Base-by-base conservation (phyloP, 2,888 invertebrate species). In the Hydriomena furcata region DNA sequence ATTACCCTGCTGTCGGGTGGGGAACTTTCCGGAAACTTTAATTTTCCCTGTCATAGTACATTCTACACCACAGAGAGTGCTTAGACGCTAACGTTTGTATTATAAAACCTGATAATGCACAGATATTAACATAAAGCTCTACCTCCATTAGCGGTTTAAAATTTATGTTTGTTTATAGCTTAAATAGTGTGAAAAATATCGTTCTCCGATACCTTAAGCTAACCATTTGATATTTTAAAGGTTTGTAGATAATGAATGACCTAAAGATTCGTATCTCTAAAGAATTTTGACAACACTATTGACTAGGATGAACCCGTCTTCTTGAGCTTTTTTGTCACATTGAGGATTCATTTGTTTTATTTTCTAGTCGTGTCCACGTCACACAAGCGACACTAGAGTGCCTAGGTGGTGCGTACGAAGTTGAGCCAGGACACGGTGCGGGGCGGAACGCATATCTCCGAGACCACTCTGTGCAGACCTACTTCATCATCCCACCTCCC, bases 361-460 rank as follows among this genome's bases (percentile, higher is more conserved):
- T 27, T 40, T 24, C 8, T 89, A 96, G 97, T 35, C 92, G 95
- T 11, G 96, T 97, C 35, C 96, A 96, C 78, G 94, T 97, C 58
- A 96, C 96, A 1, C 94, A 95, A 73, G 94, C 96, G 10, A 97
- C 97, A 1, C 86, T 97, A 60, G 96, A 96, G 71, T 94, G 94
- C 71, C 92, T 98, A 30, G 95, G 95, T 23, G 97, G 96, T 0
- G 96, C 97, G 67, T 98, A 97, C 79, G 96, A 97, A 79, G 96
- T 97, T 51, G 98, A 98, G 84, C 94, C 96, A 0, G 97, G 96
- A 0, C 94, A 95, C 73, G 97, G 97, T 2, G 94, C 94, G 43
- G 94, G 95, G 47, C 91, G 97, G 51, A 96, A 96, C 77, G 94
- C 95, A 42, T 96, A 96, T 82, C 89, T 97, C 40, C 86, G 96